phyloP scores from a whole-genome alignment of 2,888 invertebrate species.

The Acleris cristana region DNA sequence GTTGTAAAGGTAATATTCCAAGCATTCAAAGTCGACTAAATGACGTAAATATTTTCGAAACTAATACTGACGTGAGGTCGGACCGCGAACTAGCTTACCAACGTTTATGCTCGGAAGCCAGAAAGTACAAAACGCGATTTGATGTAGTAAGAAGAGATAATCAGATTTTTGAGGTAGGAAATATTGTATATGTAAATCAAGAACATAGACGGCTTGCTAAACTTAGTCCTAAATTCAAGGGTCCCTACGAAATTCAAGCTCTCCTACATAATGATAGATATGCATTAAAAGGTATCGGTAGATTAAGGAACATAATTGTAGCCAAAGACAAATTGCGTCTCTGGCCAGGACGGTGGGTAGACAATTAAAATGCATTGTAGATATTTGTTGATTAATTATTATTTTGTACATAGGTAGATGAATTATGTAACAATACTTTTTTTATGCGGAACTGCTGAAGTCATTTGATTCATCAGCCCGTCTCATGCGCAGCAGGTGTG shows the following conservation, averaged over 20 bases:
- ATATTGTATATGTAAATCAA: conserved; percentile 44
- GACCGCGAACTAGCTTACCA: background rate
- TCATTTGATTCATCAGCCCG: too few species aligned
- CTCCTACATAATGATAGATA: conserved; percentile 21
- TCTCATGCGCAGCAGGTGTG: too few species aligned
- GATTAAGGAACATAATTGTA: conserved; percentile 10
- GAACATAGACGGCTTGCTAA: conserved; percentile 44
- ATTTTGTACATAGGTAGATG: too few species aligned
- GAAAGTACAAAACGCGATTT: background rate
- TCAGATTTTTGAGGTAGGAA: too few species aligned
- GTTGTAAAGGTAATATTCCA: background rate
- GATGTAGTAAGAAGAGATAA: too few species aligned
- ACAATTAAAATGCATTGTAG: too few species aligned
- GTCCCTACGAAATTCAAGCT: conserved; percentile 34
- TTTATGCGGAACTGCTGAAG: too few species aligned
- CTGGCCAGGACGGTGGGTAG: conserved; percentile 22
- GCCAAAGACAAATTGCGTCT: conserved; percentile 30
- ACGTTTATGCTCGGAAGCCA: background rate
- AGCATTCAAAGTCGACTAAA: background rate
- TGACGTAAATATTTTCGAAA: background rate
- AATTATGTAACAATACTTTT: too few species aligned
- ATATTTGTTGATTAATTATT: too few species aligned
- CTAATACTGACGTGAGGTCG: background rate
- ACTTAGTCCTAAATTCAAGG: conserved; percentile 40
- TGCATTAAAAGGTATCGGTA: conserved; percentile 3